Conservation (phyloP, 1,140 invertebrate genomes). For the Aleiodes sp. region DNA sequence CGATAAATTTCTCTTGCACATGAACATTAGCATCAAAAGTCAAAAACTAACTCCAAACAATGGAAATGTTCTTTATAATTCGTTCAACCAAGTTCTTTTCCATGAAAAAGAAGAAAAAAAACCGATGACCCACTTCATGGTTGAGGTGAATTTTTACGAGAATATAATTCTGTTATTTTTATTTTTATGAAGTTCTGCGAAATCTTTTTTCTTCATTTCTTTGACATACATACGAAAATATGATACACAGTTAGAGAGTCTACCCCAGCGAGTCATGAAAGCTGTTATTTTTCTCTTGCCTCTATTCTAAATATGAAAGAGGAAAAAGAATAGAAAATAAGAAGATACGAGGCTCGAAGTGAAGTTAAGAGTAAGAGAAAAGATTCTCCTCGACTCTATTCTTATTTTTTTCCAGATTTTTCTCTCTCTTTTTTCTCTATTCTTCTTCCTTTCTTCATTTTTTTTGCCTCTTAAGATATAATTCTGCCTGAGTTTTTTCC, state of each 20-base stretch:
- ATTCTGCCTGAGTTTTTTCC: neutral
- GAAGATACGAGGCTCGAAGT: conserved; percentile 8
- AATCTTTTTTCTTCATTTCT: conserved; percentile 1
- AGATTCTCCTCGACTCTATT: neutral
- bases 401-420: neutral
- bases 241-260: neutral
- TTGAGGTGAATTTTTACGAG: neutral
- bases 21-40: neutral
- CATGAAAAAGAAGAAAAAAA: too few relatives aligned
- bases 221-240: conserved; percentile 16
- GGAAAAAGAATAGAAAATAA: neutral
- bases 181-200: neutral
- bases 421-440: neutral
- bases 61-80: conserved; percentile 1
- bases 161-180: neutral
- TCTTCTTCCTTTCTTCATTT: neutral
- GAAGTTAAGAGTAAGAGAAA: neutral
- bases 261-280: neutral
- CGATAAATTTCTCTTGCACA: neutral
- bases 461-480: neutral
- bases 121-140: neutral
- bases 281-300: neutral
- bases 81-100: neutral
- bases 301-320: neutral
- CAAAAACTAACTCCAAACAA: neutral